Evolutionary conservation across 2,888 invertebrate species (phyloP).

Genomic region (Drosophila mercatorum): DNA sequence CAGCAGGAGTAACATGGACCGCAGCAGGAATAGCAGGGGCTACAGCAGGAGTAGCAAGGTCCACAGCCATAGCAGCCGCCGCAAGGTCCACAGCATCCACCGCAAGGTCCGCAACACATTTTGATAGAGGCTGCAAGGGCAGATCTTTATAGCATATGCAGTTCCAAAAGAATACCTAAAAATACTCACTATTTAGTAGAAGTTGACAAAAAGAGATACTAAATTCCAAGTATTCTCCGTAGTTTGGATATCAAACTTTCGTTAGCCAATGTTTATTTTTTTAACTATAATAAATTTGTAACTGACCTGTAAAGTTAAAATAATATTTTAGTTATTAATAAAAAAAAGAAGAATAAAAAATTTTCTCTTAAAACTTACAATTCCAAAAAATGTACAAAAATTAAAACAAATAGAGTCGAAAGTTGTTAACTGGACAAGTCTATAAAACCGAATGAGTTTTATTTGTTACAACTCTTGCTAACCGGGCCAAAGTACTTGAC

Average conservation of each 20-base stretch:
- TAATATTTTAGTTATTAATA: neutral
- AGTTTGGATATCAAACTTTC: neutral
- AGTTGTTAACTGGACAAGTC: constrained; percentile 10
- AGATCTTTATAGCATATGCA: neutral
- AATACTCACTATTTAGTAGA: neutral
- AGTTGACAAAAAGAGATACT: neutral
- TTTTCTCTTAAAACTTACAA: constrained; percentile 13
- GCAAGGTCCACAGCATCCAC: constrained; percentile 5
- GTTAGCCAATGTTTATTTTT: constrained; percentile 4
- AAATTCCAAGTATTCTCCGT: neutral
- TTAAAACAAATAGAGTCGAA: constrained; percentile 18
- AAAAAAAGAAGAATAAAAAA: neutral
- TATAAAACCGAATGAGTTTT: constrained; percentile 1
- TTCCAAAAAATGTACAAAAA: constrained; percentile 7
- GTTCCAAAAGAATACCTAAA: neutral
- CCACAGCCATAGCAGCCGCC: neutral
- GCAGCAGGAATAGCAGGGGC: constrained; percentile 10
- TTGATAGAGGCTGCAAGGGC: neutral
- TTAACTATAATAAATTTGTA: neutral
- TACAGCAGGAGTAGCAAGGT: constrained; percentile 5
- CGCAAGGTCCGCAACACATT: constrained; percentile 16
- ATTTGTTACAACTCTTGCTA: neutral
- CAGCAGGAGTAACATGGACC: constrained; percentile 2
- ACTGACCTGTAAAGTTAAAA: constrained; percentile 1
- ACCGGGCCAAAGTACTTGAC: neutral